Percentiles rank a stretch among this genome's conserved stretches.
phyloP scores from a whole-genome alignment of 2,113 vertebrate genomes.

The Progne subis region DNA sequence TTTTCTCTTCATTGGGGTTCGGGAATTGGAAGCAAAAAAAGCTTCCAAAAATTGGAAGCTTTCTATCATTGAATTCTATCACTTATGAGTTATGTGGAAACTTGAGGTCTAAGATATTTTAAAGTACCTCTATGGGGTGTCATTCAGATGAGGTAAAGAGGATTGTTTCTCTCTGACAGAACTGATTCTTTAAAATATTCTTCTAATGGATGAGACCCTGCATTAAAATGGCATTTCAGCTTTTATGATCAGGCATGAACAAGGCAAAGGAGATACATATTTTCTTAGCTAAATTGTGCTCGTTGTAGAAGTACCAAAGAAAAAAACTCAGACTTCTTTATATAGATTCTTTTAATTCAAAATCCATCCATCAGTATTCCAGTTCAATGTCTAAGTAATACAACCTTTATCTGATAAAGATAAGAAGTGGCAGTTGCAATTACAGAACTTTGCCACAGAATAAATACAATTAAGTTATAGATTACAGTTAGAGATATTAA shows the following conservation, averaged over 20 bases:
- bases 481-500: constrained; percentile 42
- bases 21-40: background rate
- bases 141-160: background rate
- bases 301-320: background rate
- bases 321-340: background rate
- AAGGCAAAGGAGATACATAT: background rate
- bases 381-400: constrained; percentile 48
- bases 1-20: background rate
- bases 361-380: constrained; percentile 5
- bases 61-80: background rate
- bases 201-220: background rate
- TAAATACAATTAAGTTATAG: constrained; percentile 54
- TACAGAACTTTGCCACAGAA: constrained; percentile 52
- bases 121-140: background rate
- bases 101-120: background rate
- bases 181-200: background rate
- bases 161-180: background rate
- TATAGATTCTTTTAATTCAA: constrained; percentile 1
- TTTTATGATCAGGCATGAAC: constrained; percentile 1
- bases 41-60: background rate
- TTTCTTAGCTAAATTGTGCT: constrained; percentile 36
- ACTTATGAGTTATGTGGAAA: background rate
- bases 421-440: constrained; percentile 50
- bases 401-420: constrained; percentile 61
- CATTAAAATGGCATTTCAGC: constrained; percentile 16